These are phyloP conservation scores for Microctonus hyperodae DNA, from an alignment of 2,888 invertebrate genomes.

Conservation along the genomic window DNA sequence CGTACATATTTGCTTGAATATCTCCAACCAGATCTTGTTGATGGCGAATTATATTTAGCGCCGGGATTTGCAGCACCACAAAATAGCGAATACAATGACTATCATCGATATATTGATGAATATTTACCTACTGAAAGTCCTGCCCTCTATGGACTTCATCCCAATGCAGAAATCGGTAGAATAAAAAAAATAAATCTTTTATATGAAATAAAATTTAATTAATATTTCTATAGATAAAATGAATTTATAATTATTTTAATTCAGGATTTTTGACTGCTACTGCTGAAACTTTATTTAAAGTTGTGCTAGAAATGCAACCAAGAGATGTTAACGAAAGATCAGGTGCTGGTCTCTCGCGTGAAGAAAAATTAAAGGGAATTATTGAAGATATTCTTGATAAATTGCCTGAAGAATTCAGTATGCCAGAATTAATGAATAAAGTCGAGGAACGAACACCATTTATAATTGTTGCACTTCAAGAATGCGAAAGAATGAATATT, in stretches of 20 bases:
- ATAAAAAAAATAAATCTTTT: background rate
- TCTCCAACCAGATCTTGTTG: conserved; percentile 86
- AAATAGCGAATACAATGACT: conserved; percentile 85
- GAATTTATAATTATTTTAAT: background rate
- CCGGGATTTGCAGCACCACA: conserved; percentile 88
- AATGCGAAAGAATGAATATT: conserved; percentile 93
- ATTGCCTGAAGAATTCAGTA: conserved; percentile 87
- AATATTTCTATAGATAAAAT: background rate
- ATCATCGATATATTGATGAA: conserved; percentile 89
- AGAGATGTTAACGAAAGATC: conserved; percentile 78
- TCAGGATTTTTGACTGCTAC: conserved; percentile 79
- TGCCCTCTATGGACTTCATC: conserved; percentile 88
- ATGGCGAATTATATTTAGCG: conserved; percentile 84
- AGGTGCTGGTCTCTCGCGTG: conserved; percentile 76
- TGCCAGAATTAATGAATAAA: conserved; percentile 84
- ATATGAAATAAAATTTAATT: background rate
- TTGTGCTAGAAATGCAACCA: conserved; percentile 90
- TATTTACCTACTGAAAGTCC: conserved; percentile 88
- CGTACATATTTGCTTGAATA: conserved; percentile 86
- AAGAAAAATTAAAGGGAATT: conserved; percentile 73
- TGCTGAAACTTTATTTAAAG: conserved; percentile 84
- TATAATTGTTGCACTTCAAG: conserved; percentile 90
- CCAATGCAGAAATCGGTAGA: conserved; percentile 92
- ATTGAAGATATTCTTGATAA: conserved; percentile 89
- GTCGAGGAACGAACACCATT: conserved; percentile 89